phyloP scores from a whole-genome alignment of 2,113 vertebrate genomes.

The Chroicocephalus ridibundus region DNA sequence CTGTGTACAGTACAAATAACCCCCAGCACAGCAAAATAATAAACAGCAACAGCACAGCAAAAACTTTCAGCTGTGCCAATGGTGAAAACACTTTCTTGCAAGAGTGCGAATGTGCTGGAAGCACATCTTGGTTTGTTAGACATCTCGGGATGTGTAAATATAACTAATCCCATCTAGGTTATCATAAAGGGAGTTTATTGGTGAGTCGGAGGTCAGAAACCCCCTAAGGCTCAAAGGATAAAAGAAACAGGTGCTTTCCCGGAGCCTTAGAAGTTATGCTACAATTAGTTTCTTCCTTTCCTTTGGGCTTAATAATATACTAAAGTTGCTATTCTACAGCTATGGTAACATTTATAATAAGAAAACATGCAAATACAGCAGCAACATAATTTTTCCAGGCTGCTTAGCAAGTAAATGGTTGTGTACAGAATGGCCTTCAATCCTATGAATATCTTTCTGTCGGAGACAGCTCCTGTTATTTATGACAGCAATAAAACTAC shows the following conservation, averaged over 20 bases:
- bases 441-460: neutral
- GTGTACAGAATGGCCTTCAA: neutral
- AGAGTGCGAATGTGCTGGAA: neutral
- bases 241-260: conserved; percentile 43
- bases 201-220: conserved; percentile 41
- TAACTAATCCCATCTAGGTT: conserved; percentile 25
- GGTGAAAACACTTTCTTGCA: conserved; percentile 4
- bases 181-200: conserved; percentile 19
- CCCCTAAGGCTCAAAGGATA: conserved; percentile 6
- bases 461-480: conserved; percentile 24
- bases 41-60: neutral
- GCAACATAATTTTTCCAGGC: conserved; percentile 16
- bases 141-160: neutral
- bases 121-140: neutral
- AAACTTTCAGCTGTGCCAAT: neutral
- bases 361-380: conserved; percentile 22
- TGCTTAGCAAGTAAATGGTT: conserved; percentile 33
- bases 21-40: neutral
- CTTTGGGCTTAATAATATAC: conserved; percentile 14
- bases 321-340: conserved; percentile 3
- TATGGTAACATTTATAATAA: conserved; percentile 4
- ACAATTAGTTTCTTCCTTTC: conserved; percentile 48
- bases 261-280: conserved; percentile 2
- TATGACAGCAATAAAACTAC: neutral
- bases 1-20: neutral